Percentiles rank a stretch among this genome's conserved stretches.
Evolutionary conservation across 2,113 vertebrate species (phyloP).

Genomic region (Clarias batrachus): DNA sequence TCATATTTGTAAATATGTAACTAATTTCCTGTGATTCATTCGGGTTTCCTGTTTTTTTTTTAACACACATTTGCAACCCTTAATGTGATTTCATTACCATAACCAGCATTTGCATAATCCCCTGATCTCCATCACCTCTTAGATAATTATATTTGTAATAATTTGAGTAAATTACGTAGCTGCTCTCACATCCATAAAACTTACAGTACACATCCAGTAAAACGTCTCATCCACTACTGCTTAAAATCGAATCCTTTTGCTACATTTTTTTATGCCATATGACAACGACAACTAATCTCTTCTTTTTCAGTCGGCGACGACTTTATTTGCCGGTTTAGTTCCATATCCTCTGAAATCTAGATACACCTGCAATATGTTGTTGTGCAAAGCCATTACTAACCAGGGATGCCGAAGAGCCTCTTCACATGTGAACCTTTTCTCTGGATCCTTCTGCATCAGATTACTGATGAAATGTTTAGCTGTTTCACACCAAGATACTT

Average conservation of each 20-base stretch:
- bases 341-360: not conserved
- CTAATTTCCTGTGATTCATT: not conserved
- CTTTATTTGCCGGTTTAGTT: not conserved
- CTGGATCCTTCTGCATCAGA: conserved; percentile 97
- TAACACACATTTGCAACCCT: not conserved
- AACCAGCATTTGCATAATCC: not conserved
- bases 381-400: conserved; percentile 73
- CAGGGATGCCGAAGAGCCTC: conserved; percentile 94
- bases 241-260: not conserved
- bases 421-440: conserved; percentile 94
- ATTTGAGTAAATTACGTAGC: not conserved
- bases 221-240: not conserved
- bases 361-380: not conserved
- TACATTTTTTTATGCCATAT: not conserved
- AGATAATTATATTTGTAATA: not conserved
- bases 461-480: conserved; percentile 95
- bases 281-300: not conserved
- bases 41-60: not conserved
- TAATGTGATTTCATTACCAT: not conserved
- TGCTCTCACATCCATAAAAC: not conserved
- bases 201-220: not conserved
- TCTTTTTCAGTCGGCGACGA: not conserved
- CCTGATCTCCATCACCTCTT: not conserved
- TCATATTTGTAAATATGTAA: not conserved
- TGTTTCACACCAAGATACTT: conserved; percentile 58